These are phyloP conservation scores for Callipepla squamata DNA, from an alignment of 2,113 vertebrate species.

Conservation along the genomic window DNA sequence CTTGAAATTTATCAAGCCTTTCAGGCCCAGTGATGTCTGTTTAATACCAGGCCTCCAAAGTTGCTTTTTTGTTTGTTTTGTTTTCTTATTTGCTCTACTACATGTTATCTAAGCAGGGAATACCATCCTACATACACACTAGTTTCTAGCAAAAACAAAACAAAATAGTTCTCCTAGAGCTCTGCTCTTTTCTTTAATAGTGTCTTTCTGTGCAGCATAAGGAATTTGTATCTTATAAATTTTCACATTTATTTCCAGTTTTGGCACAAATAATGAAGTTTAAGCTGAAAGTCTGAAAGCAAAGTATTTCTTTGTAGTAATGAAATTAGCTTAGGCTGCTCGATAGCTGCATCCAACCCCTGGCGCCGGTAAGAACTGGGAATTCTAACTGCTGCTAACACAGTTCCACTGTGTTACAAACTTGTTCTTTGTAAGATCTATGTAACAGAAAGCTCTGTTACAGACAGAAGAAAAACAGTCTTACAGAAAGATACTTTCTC, in stretches of 20 bases:
- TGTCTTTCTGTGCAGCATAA: neutral
- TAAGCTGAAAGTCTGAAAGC: neutral
- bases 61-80: neutral
- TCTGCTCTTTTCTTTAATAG: neutral
- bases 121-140: neutral
- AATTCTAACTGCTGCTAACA: neutral
- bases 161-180: neutral
- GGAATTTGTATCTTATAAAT: accelerated
- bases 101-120: neutral
- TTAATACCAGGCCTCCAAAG: neutral
- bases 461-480: neutral
- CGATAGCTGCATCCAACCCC: neutral
- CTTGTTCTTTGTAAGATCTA: neutral
- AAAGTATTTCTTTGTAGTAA: neutral
- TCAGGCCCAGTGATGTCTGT: neutral
- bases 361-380: neutral
- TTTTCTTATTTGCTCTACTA: neutral
- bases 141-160: neutral
- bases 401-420: neutral
- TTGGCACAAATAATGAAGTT: neutral
- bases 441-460: neutral
- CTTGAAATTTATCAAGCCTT: neutral
- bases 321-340: neutral
- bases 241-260: neutral
- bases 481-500: neutral